Conservation (phyloP, 2,113 vertebrate species). For the Cyphotilapia sp. region DNA sequence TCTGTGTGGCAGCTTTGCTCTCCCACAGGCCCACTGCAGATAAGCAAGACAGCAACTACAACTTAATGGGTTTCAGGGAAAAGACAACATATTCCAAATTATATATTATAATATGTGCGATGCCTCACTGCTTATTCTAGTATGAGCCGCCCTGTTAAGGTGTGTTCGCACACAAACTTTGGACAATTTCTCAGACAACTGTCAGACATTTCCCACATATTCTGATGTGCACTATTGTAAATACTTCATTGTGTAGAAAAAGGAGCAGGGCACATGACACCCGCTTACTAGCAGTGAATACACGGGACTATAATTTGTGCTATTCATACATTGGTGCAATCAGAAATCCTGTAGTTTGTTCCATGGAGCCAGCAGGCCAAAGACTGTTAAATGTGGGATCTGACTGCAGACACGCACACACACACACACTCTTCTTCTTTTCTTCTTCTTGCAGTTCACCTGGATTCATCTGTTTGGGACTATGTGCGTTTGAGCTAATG, state of each 20-base stretch:
- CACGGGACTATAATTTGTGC: neutral
- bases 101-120: neutral
- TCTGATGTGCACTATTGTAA: neutral
- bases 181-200: neutral
- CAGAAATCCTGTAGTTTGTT: neutral
- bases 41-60: neutral
- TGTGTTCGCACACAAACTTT: neutral
- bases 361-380: neutral
- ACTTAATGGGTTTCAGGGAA: neutral
- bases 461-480: neutral
- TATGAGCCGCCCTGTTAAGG: neutral
- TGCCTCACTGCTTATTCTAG: neutral
- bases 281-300: neutral
- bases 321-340: neutral
- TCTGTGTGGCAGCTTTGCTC: neutral
- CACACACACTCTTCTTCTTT: neutral
- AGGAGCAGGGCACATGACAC: neutral
- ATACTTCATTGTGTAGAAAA: neutral
- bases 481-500: conserved; percentile 21
- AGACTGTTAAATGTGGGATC: neutral
- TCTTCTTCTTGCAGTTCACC: neutral
- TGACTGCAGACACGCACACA: neutral
- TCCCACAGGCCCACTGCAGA: neutral
- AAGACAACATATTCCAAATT: neutral
- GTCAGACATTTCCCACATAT: neutral